Conservation (phyloP, 2,888 invertebrate species). For the Diloba caeruleocephala region DNA sequence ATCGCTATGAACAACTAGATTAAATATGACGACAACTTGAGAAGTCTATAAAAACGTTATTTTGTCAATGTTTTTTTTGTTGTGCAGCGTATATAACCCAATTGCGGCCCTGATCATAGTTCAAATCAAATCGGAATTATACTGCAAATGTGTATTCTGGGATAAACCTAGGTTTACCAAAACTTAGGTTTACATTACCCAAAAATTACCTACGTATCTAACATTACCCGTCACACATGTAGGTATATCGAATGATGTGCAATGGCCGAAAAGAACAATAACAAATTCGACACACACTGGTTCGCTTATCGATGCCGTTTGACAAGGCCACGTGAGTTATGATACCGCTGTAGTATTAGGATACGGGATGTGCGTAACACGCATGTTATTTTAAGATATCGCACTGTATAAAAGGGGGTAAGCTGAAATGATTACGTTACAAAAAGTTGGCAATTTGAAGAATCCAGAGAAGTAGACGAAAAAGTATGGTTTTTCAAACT, state of each 20-base stretch:
- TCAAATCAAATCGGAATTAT: too few species aligned
- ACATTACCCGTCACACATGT: not conserved
- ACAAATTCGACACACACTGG: constrained; percentile 61
- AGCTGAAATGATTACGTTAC: not conserved
- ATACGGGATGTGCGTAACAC: constrained; percentile 69
- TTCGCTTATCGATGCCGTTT: constrained; percentile 69
- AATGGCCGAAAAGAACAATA: constrained; percentile 64
- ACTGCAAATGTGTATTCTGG: too few species aligned
- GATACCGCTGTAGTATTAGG: constrained; percentile 80
- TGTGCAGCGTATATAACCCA: too few species aligned
- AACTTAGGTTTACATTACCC: too few species aligned
- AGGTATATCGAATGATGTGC: constrained; percentile 59
- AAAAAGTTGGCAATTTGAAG: not conserved
- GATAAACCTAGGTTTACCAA: not conserved
- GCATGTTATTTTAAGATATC: constrained; percentile 4
- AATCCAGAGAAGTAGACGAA: too few species aligned
- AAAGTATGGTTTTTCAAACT: too few species aligned
- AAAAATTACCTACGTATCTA: too few species aligned
- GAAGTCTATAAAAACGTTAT: too few species aligned
- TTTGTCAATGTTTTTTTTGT: too few species aligned
- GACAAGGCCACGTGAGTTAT: constrained; percentile 81
- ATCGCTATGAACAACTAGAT: too few species aligned
- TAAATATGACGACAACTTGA: too few species aligned
- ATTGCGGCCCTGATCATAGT: too few species aligned
- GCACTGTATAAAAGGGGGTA: not conserved